A percentile compares a stretch with the other conserved stretches of the same genome.
Evolutionary conservation across 2,797 vertebrate species (phyloP).

Genomic region (Avahi laniger): DNA sequence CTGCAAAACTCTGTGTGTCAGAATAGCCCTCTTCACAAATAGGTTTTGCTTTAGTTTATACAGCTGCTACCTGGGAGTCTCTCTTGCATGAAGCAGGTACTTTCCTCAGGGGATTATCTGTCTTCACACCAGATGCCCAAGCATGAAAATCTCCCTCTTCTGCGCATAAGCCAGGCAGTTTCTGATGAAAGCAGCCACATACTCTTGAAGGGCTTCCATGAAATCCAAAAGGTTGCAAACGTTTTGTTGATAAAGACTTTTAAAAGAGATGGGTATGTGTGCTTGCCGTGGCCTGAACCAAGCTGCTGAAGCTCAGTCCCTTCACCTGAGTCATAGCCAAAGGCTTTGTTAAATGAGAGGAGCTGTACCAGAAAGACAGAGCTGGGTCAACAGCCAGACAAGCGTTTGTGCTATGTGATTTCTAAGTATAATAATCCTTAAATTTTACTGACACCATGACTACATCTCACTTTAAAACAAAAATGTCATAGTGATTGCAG

Average conservation of each 20-base stretch:
- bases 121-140: conserved; percentile 8
- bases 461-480: neutral
- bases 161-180: neutral
- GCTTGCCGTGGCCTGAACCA: neutral
- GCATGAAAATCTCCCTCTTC: neutral
- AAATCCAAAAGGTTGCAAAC: conserved; percentile 23
- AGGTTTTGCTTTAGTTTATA: neutral
- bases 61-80: neutral
- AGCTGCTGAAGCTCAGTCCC: neutral
- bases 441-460: neutral
- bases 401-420: neutral
- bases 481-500: neutral
- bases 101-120: neutral
- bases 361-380: neutral
- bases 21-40: neutral
- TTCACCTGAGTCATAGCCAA: neutral
- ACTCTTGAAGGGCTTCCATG: conserved; percentile 2
- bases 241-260: conserved; percentile 31
- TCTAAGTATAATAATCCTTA: neutral
- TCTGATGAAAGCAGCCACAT: conserved; percentile 26
- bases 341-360: neutral
- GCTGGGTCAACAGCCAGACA: neutral
- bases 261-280: neutral
- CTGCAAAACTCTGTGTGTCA: neutral
- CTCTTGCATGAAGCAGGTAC: neutral